Base-by-base conservation (phyloP, 2,888 invertebrate genomes). In the Diploptera punctata region DNA sequence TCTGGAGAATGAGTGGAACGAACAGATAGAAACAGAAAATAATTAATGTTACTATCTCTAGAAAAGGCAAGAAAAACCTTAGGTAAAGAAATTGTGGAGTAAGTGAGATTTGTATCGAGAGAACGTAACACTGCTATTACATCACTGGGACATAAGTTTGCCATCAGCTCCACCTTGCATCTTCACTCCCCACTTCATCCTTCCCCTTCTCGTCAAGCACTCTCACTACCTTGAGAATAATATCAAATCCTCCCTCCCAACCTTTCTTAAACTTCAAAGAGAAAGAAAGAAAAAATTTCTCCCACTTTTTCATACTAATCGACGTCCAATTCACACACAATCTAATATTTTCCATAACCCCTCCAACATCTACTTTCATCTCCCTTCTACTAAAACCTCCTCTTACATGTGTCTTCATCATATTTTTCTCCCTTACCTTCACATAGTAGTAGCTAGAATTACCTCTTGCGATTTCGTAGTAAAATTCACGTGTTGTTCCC, bases 181-280 rank as follows among this genome's bases (percentile, higher is more conserved):
- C 24, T 24, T 21, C 24, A 10, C 47, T 47, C 47, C 18, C 49
- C 49, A 19, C 49, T 3, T n/a, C 18, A 3, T 52, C 10, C 52
- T 24, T 52, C 24, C 52, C 24, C 13, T 52, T 10, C 52, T 21
- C 0, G 24, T 52, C 24, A 24, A 13, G 1, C 21, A 52, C 52
- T 52, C 52, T 52, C 52, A 52, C 52, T 52, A 24, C 52, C 52
- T 52, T 52, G 52, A 52, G 52, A 52, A 52, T 10, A 52, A 49
- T 49, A n/a, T 49, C 21, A 21, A 19, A 52, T 24, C 52, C 24
- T 24, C 52, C 52, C 52, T 52, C 52, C 24, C 24, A n/a, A n/a
- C n/a, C n/a, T n/a, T n/a, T n/a, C n/a, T n/a, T n/a, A n/a, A n/a
- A n/a, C 52, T 13, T 52, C 24, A 24, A 52, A 21, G 24, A 52